Conservation (phyloP, 2,113 vertebrate genomes). For the Empidonax alnorum region DNA sequence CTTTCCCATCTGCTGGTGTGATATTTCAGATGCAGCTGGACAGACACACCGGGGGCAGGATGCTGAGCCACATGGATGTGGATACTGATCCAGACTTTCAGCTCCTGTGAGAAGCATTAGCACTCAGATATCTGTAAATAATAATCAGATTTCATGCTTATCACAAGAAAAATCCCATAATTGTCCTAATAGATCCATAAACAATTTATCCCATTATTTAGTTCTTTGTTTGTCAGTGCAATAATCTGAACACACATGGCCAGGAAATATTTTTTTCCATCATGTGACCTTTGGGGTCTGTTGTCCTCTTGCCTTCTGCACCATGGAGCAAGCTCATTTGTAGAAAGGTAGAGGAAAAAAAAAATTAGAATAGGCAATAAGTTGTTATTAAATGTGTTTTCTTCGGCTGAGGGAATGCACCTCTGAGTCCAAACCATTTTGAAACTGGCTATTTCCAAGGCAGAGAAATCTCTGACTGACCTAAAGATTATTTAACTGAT, state of each 20-base stretch:
- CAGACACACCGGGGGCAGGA: background rate
- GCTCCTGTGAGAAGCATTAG: background rate
- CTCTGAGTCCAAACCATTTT: background rate
- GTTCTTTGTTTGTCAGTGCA: background rate
- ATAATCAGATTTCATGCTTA: background rate
- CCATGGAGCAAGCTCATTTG: background rate
- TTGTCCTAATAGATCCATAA: background rate
- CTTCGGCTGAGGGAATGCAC: background rate
- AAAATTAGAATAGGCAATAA: background rate
- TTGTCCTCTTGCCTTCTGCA: background rate
- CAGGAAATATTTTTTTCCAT: slow-evolving; percentile 11
- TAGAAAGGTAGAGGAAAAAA: background rate
- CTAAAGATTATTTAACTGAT: background rate
- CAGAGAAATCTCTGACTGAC: background rate
- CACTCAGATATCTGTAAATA: background rate
- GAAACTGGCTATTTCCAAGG: background rate
- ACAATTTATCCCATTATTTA: background rate
- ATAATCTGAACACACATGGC: background rate
- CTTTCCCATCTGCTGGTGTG: background rate
- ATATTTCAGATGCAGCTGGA: slow-evolving; percentile 16
- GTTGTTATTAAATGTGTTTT: background rate
- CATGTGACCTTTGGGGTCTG: background rate
- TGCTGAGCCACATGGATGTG: background rate
- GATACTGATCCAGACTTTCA: background rate
- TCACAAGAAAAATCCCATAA: background rate